Percentiles rank a stretch among this genome's conserved stretches.
These are phyloP conservation scores for Trachurus trachurus DNA, from an alignment of 2,797 vertebrate species.

Conservation along the genomic window DNA sequence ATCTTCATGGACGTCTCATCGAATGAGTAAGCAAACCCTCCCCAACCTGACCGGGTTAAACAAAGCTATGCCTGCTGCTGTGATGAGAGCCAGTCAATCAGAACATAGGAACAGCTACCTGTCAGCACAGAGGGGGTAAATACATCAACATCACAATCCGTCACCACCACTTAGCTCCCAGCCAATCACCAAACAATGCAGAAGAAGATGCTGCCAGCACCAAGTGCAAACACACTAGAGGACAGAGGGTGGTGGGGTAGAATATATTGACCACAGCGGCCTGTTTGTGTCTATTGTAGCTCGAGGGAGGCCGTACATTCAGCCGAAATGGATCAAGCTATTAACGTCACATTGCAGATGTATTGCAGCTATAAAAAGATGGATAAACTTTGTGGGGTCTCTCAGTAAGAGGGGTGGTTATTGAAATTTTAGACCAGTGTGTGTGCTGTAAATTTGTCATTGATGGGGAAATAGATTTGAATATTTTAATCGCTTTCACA, in stretches of 20 bases:
- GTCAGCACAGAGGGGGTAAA: constrained; percentile 78
- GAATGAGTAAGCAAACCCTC: constrained; percentile 82
- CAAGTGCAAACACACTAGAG: constrained; percentile 59
- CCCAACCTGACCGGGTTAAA: constrained; percentile 77
- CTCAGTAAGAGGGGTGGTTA: constrained; percentile 13
- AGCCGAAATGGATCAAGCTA: constrained; percentile 63
- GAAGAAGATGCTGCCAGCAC: constrained; percentile 59
- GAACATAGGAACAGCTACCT: constrained; percentile 72
- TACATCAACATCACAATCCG: constrained; percentile 82
- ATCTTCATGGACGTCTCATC: constrained; percentile 80
- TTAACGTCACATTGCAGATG: constrained; percentile 60
- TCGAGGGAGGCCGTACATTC: constrained; percentile 29
- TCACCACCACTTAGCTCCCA: constrained; percentile 76
- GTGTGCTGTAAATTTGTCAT: constrained; percentile 9
- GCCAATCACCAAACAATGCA: constrained; percentile 79
- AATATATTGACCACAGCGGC: constrained; percentile 61
- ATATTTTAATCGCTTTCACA: constrained; percentile 22
- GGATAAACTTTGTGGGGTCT: constrained; percentile 43
- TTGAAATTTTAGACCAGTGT: constrained; percentile 15
- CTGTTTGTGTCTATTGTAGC: constrained; percentile 50
- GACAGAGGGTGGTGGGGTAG: constrained; percentile 48
- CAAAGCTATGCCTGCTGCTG: constrained; percentile 74
- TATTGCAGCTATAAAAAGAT: constrained; percentile 59
- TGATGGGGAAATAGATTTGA: constrained; percentile 11
- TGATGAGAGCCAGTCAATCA: constrained; percentile 79